Percentiles rank a stretch among this genome's conserved stretches.
phyloP scores from a whole-genome alignment of 2,888 invertebrate species.

The Stramonita haemastoma region DNA sequence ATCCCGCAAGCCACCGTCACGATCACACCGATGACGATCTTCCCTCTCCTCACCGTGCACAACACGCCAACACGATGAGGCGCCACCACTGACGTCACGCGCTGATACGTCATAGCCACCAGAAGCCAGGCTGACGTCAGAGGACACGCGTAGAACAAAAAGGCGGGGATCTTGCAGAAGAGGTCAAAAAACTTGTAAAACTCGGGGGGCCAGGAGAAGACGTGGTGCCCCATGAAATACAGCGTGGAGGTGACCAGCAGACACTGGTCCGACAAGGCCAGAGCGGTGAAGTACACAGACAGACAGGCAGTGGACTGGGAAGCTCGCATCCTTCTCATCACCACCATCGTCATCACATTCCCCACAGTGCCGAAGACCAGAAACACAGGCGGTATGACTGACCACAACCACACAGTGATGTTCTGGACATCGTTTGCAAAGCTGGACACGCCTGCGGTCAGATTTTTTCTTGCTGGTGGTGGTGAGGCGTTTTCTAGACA shows the following conservation, averaged over 20 bases:
- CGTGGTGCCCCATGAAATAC: not conserved
- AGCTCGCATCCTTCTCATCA: slow-evolving; percentile 3
- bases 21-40: not conserved
- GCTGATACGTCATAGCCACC: slow-evolving; percentile 26
- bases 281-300: not conserved
- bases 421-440: not conserved
- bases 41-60: slow-evolving; percentile 7
- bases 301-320: slow-evolving; percentile 10
- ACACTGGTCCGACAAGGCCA: slow-evolving; percentile 15
- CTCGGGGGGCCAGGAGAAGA: not conserved
- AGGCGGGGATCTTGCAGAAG: not conserved
- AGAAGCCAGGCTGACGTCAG: slow-evolving; percentile 15
- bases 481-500: not conserved
- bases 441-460: not conserved
- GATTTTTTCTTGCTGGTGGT: too few relatives aligned
- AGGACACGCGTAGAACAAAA: not conserved
- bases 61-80: not conserved
- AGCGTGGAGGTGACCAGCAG: not conserved
- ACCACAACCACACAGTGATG: not conserved
- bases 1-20: not conserved
- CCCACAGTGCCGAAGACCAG: not conserved
- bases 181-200: not conserved
- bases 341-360: slow-evolving; percentile 9
- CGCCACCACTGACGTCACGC: slow-evolving; percentile 14
- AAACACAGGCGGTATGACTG: not conserved